Percentiles rank a stretch among this genome's conserved stretches.
phyloP scores from a whole-genome alignment of 2,888 invertebrate genomes.

The Ctena decussata region DNA sequence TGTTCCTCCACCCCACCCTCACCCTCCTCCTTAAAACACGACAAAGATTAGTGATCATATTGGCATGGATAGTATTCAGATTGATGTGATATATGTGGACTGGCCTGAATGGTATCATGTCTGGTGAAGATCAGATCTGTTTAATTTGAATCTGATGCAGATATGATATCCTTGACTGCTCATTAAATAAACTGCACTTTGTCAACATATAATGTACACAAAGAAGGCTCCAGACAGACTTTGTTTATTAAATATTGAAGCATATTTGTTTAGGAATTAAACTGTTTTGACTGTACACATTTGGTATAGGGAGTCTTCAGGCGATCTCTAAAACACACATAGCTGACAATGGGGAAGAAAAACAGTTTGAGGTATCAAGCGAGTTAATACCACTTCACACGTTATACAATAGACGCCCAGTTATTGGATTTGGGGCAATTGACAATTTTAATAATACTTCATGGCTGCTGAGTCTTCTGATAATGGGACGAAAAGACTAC shows the following conservation, averaged over 20 bases:
- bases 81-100: no score
- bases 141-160: no score
- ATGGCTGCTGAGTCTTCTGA: not conserved
- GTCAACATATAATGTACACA: not conserved
- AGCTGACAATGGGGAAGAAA: not conserved
- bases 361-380: not conserved
- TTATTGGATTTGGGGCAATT: not conserved
- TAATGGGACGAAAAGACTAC: no score
- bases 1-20: no score
- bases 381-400: not conserved
- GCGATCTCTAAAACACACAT: not conserved
- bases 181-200: constrained; percentile 4
- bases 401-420: not conserved
- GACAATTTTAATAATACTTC: not conserved
- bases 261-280: constrained; percentile 61
- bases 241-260: constrained; percentile 24
- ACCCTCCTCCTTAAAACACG: no score
- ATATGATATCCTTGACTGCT: no score
- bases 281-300: constrained; percentile 52
- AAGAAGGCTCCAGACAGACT: not conserved
- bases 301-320: not conserved
- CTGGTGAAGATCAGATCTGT: no score
- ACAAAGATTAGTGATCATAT: no score
- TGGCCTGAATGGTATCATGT: no score
- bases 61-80: no score